Conservation (phyloP, 2,797 vertebrate species). For the Aulostomus chinensis region DNA sequence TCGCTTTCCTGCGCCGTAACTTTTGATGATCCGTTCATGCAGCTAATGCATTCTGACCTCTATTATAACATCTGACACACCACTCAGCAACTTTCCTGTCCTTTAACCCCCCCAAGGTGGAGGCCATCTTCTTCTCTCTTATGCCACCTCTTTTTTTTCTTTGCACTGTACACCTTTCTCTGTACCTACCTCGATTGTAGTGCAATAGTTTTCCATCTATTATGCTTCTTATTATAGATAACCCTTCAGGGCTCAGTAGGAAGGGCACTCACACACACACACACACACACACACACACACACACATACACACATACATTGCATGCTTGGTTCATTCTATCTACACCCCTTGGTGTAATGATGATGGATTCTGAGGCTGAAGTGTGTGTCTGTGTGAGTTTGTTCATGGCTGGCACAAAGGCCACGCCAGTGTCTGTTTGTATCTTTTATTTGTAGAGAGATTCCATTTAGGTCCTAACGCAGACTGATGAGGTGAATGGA, state of each 20-base stretch:
- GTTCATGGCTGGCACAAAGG: neutral
- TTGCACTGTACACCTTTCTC: neutral
- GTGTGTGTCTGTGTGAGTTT: neutral
- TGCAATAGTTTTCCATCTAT: constrained; percentile 42
- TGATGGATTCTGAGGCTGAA: constrained; percentile 24
- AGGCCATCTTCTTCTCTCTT: constrained; percentile 2
- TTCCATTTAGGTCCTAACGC: neutral
- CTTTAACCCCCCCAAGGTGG: constrained; percentile 28
- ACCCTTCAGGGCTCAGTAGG: constrained; percentile 35
- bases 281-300: too few species aligned
- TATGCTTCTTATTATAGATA: constrained; percentile 54
- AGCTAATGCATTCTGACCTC: constrained; percentile 46
- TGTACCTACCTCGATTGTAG: constrained; percentile 3
- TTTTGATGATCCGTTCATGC: constrained; percentile 49
- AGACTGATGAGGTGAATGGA: constrained; percentile 9
- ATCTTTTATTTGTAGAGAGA: neutral
- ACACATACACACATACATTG: too few species aligned
- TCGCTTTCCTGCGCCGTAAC: constrained; percentile 10
- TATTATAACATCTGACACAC: constrained; percentile 34
- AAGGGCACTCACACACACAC: constrained; percentile 38
- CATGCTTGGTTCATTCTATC: constrained; percentile 3
- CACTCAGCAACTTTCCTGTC: constrained; percentile 43
- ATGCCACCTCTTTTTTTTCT: constrained; percentile 1
- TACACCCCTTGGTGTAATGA: constrained; percentile 26
- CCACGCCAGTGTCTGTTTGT: neutral